phyloP scores from a whole-genome alignment of 2,113 vertebrate genomes.

The Synchiropus splendidus region DNA sequence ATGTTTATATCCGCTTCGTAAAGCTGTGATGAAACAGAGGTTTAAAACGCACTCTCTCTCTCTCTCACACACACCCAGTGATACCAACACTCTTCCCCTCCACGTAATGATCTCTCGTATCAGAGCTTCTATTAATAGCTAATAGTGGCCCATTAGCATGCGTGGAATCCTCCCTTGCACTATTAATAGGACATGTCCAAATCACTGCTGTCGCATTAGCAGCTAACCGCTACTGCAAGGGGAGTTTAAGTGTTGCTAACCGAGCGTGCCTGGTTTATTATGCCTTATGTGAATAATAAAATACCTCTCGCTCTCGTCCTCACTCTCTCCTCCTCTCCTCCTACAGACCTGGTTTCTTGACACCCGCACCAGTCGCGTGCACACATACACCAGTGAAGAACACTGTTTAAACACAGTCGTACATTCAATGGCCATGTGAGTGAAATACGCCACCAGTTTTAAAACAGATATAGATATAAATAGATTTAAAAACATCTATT shows the following conservation, averaged over 20 bases:
- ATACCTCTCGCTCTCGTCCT: constrained; percentile 26
- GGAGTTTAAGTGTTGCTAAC: constrained; percentile 69
- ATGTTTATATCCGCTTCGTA: too few relatives aligned
- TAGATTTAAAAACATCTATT: too few relatives aligned
- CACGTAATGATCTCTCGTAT: constrained; percentile 5
- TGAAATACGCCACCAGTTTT: too few relatives aligned
- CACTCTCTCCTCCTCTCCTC: constrained; percentile 20
- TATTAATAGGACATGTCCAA: constrained; percentile 69
- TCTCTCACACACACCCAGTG: constrained; percentile 3
- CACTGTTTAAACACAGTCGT: constrained; percentile 66
- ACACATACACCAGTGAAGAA: constrained; percentile 53
- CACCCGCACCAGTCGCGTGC: constrained; percentile 17
- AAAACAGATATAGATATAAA: too few relatives aligned
- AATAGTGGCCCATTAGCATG: constrained; percentile 55
- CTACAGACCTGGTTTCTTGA: too few relatives aligned
- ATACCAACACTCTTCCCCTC: constrained; percentile 11
- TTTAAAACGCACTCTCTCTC: neutral
- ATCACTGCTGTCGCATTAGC: constrained; percentile 65
- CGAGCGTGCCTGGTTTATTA: constrained; percentile 66
- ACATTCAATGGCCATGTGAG: constrained; percentile 19
- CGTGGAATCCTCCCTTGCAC: constrained; percentile 53
- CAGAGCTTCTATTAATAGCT: constrained; percentile 61
- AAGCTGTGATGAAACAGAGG: too few relatives aligned
- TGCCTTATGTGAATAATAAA: constrained; percentile 73
- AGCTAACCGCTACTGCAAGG: constrained; percentile 55